Percentiles rank a stretch among this genome's conserved stretches.
Conservation (phyloP, 2,888 invertebrate genomes). For the Eristalis intricaria region DNA sequence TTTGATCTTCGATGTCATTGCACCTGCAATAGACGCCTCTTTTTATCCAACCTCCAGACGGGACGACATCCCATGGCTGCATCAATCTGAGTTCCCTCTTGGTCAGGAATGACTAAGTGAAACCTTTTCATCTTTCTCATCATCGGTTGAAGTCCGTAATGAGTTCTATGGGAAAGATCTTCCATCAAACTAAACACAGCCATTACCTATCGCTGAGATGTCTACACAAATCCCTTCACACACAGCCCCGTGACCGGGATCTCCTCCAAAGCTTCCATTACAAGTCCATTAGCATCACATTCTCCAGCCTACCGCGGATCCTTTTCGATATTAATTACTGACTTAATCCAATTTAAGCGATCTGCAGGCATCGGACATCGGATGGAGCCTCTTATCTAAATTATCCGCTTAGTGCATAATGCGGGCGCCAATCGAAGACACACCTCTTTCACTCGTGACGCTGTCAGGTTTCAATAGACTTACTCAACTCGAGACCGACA, state of each 20-base stretch:
- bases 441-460: constrained; percentile 53
- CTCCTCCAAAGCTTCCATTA: constrained; percentile 35
- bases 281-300: constrained; percentile 37
- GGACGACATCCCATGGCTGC: too few relatives aligned
- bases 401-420: constrained; percentile 62
- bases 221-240: not conserved
- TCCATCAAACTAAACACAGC: constrained; percentile 16
- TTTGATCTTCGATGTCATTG: too few relatives aligned
- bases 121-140: not conserved
- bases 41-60: too few relatives aligned
- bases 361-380: constrained; percentile 44
- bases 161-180: not conserved
- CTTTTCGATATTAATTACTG: constrained; percentile 55
- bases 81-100: too few relatives aligned
- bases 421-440: constrained; percentile 57
- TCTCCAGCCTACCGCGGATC: constrained; percentile 33
- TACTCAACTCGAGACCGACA: not conserved
- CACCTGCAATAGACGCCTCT: too few relatives aligned
- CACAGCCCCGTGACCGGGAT: constrained; percentile 17
- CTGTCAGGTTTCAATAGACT: constrained; percentile 53
- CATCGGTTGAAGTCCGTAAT: not conserved
- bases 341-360: constrained; percentile 65
- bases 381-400: constrained; percentile 56
- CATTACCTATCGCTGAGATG: constrained; percentile 4
- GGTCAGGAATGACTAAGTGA: not conserved